Percentiles rank a stretch among this genome's conserved stretches.
Conservation (phyloP, 2,113 vertebrate genomes). For the Myotis lucifugus region DNA sequence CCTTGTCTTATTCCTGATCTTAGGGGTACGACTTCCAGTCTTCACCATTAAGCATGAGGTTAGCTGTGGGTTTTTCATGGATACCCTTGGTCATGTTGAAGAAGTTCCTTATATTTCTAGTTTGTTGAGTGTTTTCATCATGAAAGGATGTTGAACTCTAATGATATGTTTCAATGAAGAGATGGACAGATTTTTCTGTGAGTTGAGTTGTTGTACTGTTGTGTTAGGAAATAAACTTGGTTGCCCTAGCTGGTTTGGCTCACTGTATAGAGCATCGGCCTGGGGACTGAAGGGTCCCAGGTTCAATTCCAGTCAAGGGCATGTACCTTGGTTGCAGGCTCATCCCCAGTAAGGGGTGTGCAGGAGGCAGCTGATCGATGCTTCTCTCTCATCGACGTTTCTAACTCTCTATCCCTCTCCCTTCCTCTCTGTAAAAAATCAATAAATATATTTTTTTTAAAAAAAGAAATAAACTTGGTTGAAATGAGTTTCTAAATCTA, state of each 20-base stretch:
- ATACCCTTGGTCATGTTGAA: background rate
- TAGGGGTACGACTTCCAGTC: background rate
- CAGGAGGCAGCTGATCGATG: too few species aligned
- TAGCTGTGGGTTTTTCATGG: background rate
- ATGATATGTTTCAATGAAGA: constrained; percentile 29
- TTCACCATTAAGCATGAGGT: background rate
- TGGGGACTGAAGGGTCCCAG: too few species aligned
- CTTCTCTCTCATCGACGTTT: too few species aligned
- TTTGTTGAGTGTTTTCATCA: background rate
- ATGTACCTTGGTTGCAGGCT: too few species aligned
- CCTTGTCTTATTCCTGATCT: background rate
- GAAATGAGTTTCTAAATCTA: constrained; percentile 17
- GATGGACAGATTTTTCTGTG: background rate
- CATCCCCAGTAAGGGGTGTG: too few species aligned
- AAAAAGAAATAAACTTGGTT: constrained; percentile 1
- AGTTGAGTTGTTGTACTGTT: background rate
- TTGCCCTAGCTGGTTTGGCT: background rate
- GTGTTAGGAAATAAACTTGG: constrained; percentile 29
- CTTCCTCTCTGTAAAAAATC: too few species aligned
- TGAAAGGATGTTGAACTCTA: background rate
- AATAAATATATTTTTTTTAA: too few species aligned
- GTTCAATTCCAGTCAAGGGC: too few species aligned
- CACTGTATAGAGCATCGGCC: too few species aligned
- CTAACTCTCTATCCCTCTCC: too few species aligned
- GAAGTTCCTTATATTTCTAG: background rate